Evolutionary conservation across 2,797 vertebrate genomes (phyloP).

Genomic region (Pipistrellus pygmaeus): DNA sequence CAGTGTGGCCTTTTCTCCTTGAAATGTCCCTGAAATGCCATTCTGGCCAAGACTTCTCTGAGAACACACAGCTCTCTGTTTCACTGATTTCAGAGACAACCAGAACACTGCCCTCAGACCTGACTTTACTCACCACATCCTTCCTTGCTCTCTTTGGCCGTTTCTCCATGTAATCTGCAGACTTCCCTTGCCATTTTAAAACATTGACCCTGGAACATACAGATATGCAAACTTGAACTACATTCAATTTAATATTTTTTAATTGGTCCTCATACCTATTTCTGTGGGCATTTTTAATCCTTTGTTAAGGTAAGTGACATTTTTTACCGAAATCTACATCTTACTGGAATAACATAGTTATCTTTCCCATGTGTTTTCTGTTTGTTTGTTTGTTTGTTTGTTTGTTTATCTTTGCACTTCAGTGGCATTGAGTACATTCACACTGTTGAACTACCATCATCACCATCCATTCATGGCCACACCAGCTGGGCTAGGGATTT

Average conservation of each 20-base stretch:
- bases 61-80: neutral
- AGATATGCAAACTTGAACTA: neutral
- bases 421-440: neutral
- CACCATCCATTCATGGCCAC: neutral
- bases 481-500: neutral
- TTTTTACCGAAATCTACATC: neutral
- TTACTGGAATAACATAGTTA: neutral
- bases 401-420: neutral
- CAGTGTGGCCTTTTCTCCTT: neutral
- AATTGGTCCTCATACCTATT: neutral
- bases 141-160: neutral
- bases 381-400: neutral
- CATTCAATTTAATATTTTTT: constrained; percentile 36
- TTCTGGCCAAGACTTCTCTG: neutral
- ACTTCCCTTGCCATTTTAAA: neutral
- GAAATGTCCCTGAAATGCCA: neutral
- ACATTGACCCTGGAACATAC: neutral
- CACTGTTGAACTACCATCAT: neutral
- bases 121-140: neutral
- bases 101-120: neutral
- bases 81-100: neutral
- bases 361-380: neutral
- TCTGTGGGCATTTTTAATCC: no score
- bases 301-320: no score
- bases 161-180: neutral